These are phyloP conservation scores for Octodon degus DNA, from an alignment of 2,113 vertebrate genomes.

Conservation along the genomic window DNA sequence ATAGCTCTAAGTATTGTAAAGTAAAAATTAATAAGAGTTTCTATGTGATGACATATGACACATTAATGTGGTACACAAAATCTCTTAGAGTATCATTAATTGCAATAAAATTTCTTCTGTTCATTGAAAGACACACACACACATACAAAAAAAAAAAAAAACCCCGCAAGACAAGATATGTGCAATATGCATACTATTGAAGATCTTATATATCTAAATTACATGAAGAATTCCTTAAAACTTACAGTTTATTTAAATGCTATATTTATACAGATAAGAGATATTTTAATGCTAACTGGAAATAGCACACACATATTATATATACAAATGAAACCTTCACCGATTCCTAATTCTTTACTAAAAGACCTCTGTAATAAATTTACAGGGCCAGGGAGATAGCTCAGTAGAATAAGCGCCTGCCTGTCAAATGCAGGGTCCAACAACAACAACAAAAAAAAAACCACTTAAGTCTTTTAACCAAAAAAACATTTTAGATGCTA, in stretches of 20 bases:
- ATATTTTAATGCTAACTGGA: constrained; percentile 35
- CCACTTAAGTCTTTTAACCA: not conserved
- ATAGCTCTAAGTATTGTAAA: not conserved
- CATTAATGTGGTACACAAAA: not conserved
- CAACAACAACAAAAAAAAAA: no score
- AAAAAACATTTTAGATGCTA: not conserved
- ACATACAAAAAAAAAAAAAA: no score
- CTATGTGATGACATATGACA: constrained; percentile 8
- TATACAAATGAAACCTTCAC: constrained; percentile 8
- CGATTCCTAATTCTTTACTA: constrained; percentile 33
- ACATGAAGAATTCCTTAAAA: constrained; percentile 20
- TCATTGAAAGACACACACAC: not conserved
- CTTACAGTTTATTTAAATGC: not conserved
- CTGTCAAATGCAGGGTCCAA: no score
- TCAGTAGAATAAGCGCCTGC: no score
- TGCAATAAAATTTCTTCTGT: not conserved
- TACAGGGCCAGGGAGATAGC: not conserved
- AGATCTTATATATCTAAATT: constrained; percentile 8
- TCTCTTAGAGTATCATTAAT: not conserved
- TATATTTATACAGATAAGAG: not conserved
- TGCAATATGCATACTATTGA: not conserved
- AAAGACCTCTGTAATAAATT: constrained; percentile 30
- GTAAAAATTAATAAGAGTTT: not conserved
- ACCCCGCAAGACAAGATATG: not conserved
- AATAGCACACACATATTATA: not conserved